A percentile compares a stretch with the other conserved stretches of the same genome.
These are phyloP conservation scores for Sciurus vulgaris DNA, from an alignment of 2,797 vertebrate species.

Conservation along the genomic window DNA sequence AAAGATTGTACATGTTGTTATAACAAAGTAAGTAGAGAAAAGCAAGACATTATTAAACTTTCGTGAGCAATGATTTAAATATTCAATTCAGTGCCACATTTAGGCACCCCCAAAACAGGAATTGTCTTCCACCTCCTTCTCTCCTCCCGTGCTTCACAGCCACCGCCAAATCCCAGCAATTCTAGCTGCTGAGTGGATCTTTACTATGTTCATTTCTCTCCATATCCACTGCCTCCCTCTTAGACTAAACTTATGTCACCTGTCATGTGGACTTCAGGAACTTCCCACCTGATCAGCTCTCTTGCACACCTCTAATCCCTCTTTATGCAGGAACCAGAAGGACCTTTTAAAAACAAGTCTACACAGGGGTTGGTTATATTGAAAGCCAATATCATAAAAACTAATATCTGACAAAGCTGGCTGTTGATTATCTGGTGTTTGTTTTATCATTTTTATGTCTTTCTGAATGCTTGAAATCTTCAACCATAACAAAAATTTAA, in stretches of 20 bases:
- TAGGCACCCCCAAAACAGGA: neutral
- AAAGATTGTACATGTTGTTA: neutral
- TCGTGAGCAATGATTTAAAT: slow-evolving; percentile 22
- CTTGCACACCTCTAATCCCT: neutral
- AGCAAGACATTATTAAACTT: neutral
- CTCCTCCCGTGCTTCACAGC: neutral
- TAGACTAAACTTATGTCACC: neutral
- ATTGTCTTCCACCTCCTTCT: neutral
- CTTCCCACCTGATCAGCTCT: neutral
- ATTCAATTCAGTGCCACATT: neutral
- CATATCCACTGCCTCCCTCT: neutral
- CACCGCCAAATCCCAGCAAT: fast-evolving
- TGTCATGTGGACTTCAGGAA: slow-evolving; percentile 1
- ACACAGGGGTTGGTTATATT: neutral
- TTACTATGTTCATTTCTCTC: neutral
- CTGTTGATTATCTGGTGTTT: neutral
- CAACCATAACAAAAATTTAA: slow-evolving; percentile 7
- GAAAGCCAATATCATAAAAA: slow-evolving; percentile 49
- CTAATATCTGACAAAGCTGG: neutral
- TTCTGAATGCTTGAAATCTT: slow-evolving; percentile 20
- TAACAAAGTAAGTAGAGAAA: slow-evolving; percentile 52
- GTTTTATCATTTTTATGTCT: slow-evolving; percentile 27
- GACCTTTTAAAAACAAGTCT: slow-evolving; percentile 59
- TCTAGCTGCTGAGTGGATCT: too few species aligned
- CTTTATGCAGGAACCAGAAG: neutral